A percentile compares a stretch with the other conserved stretches of the same genome.
These are phyloP conservation scores for Acanthoscelides obtectus DNA, from an alignment of 2,888 invertebrate species.

Conservation along the genomic window DNA sequence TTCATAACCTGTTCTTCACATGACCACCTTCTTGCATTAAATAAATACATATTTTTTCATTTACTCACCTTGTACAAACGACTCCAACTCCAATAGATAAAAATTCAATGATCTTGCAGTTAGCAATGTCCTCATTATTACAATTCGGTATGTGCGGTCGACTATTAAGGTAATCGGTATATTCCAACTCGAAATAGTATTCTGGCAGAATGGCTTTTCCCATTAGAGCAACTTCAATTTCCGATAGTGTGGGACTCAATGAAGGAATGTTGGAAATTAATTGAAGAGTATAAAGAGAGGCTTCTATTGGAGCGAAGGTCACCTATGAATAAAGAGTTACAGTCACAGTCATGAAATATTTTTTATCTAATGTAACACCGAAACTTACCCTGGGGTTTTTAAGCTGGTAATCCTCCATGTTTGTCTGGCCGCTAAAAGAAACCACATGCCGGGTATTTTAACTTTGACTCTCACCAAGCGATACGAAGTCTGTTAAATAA, in stretches of 20 bases:
- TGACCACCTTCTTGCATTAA: no score
- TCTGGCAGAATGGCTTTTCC: slow-evolving; percentile 63
- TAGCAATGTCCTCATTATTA: slow-evolving; percentile 12
- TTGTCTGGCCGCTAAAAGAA: no score
- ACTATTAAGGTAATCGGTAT: slow-evolving; percentile 57
- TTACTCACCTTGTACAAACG: slow-evolving; percentile 29
- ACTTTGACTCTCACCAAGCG: no score
- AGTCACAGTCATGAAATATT: neutral
- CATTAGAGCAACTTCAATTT: slow-evolving; percentile 44
- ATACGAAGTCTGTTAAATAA: no score
- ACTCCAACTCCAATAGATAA: slow-evolving; percentile 58
- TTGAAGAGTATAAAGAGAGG: slow-evolving; percentile 52
- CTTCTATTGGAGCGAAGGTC: slow-evolving; percentile 54
- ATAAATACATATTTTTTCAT: no score
- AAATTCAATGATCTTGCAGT: slow-evolving; percentile 57
- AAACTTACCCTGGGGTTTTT: no score
- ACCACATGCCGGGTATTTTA: no score
- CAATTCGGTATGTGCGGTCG: slow-evolving; percentile 45
- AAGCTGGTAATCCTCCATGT: no score
- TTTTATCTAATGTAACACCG: no score
- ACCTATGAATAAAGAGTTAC: slow-evolving; percentile 40
- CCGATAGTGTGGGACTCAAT: slow-evolving; percentile 44
- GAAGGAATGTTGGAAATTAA: slow-evolving; percentile 55
- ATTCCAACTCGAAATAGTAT: slow-evolving; percentile 64
- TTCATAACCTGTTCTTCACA: no score